phyloP scores from a whole-genome alignment of 2,797 vertebrate genomes.

The Muscicapa comitata region DNA sequence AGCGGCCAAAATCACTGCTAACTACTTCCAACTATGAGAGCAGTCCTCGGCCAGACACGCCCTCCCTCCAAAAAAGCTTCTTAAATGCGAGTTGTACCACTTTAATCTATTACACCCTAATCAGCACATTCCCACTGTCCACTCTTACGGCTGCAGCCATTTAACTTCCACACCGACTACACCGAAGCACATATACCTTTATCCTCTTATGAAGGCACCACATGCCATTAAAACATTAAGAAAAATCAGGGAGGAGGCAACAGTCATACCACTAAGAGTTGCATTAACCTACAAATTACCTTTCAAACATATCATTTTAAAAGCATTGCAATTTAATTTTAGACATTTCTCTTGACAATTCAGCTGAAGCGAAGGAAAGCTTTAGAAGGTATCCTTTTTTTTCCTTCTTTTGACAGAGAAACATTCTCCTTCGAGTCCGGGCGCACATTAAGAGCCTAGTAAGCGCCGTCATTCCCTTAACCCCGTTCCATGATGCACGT shows the following conservation, averaged over 20 bases:
- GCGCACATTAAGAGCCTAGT: fast-evolving
- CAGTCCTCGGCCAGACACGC: neutral
- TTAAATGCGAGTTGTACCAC: neutral
- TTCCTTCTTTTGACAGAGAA: neutral
- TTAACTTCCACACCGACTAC: neutral
- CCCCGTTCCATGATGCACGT: neutral
- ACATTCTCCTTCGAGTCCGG: neutral
- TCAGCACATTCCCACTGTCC: neutral
- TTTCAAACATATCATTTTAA: neutral
- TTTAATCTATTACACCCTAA: neutral
- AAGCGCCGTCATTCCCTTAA: neutral
- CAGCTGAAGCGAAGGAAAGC: neutral
- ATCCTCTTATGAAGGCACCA: neutral
- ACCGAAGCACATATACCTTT: neutral
- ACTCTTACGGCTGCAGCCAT: neutral
- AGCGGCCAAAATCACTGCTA: neutral
- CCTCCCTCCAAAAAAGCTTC: neutral
- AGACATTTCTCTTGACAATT: neutral
- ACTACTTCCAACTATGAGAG: neutral
- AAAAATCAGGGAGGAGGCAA: neutral
- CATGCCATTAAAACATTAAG: neutral
- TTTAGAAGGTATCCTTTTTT: neutral
- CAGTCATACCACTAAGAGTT: neutral
- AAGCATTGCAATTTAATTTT: neutral
- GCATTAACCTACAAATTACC: neutral